Conservation (phyloP, 2,888 invertebrate species). For the Epinotia brunnichana region DNA sequence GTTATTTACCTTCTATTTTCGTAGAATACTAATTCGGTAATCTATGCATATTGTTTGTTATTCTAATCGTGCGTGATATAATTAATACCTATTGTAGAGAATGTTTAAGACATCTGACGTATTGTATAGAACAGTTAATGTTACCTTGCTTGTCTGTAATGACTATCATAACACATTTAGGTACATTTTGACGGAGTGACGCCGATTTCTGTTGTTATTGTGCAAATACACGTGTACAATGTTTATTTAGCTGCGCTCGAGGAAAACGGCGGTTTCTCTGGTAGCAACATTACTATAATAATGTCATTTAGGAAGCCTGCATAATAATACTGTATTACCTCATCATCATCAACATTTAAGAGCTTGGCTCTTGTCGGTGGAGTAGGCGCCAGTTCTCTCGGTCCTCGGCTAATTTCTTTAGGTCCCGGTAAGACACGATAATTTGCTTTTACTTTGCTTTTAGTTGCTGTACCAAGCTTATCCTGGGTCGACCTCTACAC, state of each 20-base stretch:
- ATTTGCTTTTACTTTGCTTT: too few species aligned
- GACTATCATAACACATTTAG: neutral
- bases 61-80: neutral
- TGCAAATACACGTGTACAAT: conserved; percentile 37
- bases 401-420: too few species aligned
- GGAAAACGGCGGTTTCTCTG: conserved; percentile 17
- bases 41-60: too few species aligned
- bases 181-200: conserved; percentile 9
- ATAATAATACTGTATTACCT: neutral
- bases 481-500: too few species aligned
- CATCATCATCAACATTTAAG: too few species aligned
- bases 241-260: conserved; percentile 33
- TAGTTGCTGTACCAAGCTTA: too few species aligned
- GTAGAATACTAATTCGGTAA: too few species aligned
- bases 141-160: neutral
- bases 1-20: too few species aligned
- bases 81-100: neutral
- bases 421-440: too few species aligned
- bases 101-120: neutral
- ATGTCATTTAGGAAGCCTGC: conserved; percentile 12
- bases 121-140: conserved; percentile 1
- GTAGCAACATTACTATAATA: conserved; percentile 6
- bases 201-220: conserved; percentile 34
- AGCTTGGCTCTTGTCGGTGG: too few species aligned
- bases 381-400: too few species aligned